Percentiles rank a stretch among this genome's conserved stretches.
These are phyloP conservation scores for Gymnorhina tibicen DNA, from an alignment of 2,113 vertebrate genomes.

Conservation along the genomic window DNA sequence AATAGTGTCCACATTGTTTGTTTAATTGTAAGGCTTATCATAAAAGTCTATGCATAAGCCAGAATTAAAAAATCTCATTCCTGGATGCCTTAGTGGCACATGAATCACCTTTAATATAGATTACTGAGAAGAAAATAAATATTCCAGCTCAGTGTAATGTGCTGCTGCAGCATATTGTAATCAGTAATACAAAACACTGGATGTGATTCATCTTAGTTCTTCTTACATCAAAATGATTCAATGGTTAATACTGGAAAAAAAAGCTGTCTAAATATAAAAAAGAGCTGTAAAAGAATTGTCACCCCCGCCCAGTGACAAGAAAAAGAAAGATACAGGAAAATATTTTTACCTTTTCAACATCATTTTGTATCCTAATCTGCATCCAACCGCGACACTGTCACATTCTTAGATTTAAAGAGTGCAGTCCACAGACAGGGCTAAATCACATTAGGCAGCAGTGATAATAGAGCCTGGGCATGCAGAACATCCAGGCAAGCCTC, in stretches of 20 bases:
- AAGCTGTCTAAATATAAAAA: neutral
- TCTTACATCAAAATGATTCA: neutral
- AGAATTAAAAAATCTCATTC: neutral
- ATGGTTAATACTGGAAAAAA: neutral
- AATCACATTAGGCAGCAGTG: conserved; percentile 11
- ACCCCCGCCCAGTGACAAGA: neutral
- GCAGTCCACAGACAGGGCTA: neutral
- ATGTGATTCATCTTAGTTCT: neutral
- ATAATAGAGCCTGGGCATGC: neutral
- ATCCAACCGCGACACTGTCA: neutral
- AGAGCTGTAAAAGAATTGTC: neutral
- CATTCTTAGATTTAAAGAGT: conserved; percentile 13
- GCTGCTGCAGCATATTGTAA: neutral
- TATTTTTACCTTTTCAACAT: conserved; percentile 38
- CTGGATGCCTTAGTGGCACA: neutral
- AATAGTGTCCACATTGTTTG: neutral
- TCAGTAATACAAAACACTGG: neutral
- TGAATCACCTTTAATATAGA: neutral
- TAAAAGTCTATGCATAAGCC: neutral
- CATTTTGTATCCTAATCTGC: conserved; percentile 40
- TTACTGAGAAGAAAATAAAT: neutral
- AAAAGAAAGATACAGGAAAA: neutral
- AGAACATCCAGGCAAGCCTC: neutral
- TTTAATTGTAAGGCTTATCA: neutral
- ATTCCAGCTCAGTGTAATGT: neutral